Evolutionary conservation across 2,888 invertebrate genomes (phyloP), one percentile per base, ranked within the genome.

Genomic region (Pheosia tremula): DNA sequence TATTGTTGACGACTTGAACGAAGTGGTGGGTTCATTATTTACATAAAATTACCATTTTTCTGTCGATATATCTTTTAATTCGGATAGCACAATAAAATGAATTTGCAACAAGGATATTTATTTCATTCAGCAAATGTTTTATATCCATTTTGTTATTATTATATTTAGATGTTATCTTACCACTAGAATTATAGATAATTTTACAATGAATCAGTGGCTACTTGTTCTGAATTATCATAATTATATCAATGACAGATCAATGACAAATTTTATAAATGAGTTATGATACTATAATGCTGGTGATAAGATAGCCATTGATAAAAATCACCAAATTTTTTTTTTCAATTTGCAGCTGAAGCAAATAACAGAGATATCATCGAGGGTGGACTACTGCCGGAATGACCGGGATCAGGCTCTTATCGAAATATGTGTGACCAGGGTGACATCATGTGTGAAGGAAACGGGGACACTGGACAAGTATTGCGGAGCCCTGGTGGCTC

Each of bases 371-470:
- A 98, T 98, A 72, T 96, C 97, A 64, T 97, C 97, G 67, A 95
- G 97, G 67, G 94, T 97, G 4, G 97, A 97, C 79, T 99, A 98
- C 85, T 95, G 96, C 57, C 95, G 96, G 72, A 98, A 97, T 88
- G 97, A 97, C 83, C 97, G 98, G 90, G 98, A 98, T 87, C 98
- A 99, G 90, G 98, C 98, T 76, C 97, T 98, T 66, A 98, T 98
- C 74, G 98, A 99, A 91, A 98, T 99, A 82, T 98, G 98, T 87
- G 96, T 99, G 65, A 98, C 98, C 1, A 93, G 98, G 68, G 97
- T 98, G 53, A 97, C 98, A 54, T 97, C 98, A 71, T 98, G 98
- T 79, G 97, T 98, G 71, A 95, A 98, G 77, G 98, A 98, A 89
- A 98, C 98, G 0, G 96, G 88, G 52, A 97, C 97, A 47, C 96